Percentiles rank a stretch among this genome's conserved stretches.
Evolutionary conservation across 2,888 invertebrate genomes (phyloP).

Genomic region (Zygaena filipendulae): DNA sequence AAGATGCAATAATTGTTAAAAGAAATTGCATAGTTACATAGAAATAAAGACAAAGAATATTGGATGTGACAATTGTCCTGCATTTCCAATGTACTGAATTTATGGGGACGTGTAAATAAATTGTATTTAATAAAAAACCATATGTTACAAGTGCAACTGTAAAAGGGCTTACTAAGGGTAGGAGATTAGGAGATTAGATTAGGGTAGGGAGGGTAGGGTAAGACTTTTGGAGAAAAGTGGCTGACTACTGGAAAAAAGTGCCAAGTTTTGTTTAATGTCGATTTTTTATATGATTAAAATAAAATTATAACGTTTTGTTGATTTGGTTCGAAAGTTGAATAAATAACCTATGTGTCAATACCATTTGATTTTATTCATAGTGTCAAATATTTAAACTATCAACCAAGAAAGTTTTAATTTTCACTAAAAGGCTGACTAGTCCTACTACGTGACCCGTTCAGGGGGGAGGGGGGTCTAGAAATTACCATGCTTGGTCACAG

Average conservation of each 20-base stretch:
- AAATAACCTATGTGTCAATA: background rate
- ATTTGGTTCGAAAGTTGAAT: background rate
- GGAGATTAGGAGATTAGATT: no score
- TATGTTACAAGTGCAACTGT: background rate
- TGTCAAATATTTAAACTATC: background rate
- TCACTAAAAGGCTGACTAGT: background rate
- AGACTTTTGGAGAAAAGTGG: conserved; percentile 9
- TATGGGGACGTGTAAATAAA: background rate
- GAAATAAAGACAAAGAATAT: conserved; percentile 7
- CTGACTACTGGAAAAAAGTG: conserved; percentile 6
- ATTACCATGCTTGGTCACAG: no score
- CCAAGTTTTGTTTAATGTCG: conserved; percentile 4
- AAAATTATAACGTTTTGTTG: conserved; percentile 6
- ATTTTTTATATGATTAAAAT: conserved; percentile 5
- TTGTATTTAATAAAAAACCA: conserved; percentile 1
- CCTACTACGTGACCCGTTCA: no score
- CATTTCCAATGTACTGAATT: background rate
- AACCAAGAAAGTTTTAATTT: background rate
- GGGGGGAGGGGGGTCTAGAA: no score
- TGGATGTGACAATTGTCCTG: conserved; percentile 5
- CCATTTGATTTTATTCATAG: background rate
- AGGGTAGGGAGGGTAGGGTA: conserved; percentile 5
- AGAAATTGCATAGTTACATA: conserved; percentile 5
- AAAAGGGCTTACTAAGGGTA: conserved; percentile 8
- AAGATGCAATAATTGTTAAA: conserved; percentile 3